A percentile compares a stretch with the other conserved stretches of the same genome.
Conservation (phyloP, 1,140 invertebrate genomes). For the Drosophila sulfurigaster region DNA sequence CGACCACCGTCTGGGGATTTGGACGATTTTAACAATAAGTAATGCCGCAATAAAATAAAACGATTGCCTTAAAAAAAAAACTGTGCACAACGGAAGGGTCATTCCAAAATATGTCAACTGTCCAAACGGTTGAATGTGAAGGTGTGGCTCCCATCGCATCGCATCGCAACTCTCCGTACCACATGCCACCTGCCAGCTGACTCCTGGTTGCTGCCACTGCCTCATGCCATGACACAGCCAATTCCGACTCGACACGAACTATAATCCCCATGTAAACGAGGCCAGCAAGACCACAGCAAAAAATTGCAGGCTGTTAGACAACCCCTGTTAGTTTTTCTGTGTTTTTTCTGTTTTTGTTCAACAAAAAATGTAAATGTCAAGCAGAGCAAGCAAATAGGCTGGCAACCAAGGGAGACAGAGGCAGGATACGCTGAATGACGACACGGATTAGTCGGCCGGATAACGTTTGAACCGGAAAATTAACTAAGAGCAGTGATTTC, state of each 20-base stretch:
- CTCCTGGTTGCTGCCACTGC: background rate
- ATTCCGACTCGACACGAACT: slow-evolving; percentile 51
- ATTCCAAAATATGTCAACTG: slow-evolving; percentile 44
- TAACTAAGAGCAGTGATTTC: slow-evolving; percentile 81
- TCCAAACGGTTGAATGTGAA: slow-evolving; percentile 34
- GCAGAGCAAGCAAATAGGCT: slow-evolving; percentile 46
- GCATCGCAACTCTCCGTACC: no score
- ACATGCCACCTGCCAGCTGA: no score
- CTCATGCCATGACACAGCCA: slow-evolving; percentile 14
- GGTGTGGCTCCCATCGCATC: slow-evolving; percentile 3
- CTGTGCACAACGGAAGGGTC: slow-evolving; percentile 7
- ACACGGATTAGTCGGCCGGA: slow-evolving; percentile 78
- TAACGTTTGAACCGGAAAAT: slow-evolving; percentile 82
- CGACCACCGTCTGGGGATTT: background rate
- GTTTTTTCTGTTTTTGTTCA: slow-evolving; percentile 1
- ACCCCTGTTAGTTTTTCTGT: slow-evolving; percentile 29
- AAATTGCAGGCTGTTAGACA: slow-evolving; percentile 39
- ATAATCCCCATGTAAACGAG: slow-evolving; percentile 72
- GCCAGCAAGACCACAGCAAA: slow-evolving; percentile 49
- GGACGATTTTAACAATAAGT: background rate
- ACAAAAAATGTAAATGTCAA: slow-evolving; percentile 79
- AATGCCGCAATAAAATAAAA: slow-evolving; percentile 22
- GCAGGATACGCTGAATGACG: slow-evolving; percentile 55
- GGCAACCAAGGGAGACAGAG: slow-evolving; percentile 21
- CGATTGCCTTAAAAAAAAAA: slow-evolving; percentile 17